Percentiles rank a stretch among this genome's conserved stretches.
Evolutionary conservation across 2,797 vertebrate genomes (phyloP).

Genomic region (Nannoperca australis): DNA sequence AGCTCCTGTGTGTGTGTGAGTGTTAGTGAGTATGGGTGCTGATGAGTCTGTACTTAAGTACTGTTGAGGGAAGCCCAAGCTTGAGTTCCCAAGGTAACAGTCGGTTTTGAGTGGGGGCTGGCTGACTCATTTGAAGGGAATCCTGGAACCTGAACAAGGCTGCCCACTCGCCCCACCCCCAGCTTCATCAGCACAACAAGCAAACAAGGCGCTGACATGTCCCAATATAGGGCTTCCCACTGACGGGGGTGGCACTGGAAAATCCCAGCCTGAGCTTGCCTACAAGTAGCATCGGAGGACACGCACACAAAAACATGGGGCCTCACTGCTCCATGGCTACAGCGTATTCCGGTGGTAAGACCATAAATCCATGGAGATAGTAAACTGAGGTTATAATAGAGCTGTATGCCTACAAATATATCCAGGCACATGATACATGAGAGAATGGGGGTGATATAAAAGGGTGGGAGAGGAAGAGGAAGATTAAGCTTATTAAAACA

Average conservation of each 20-base stretch:
- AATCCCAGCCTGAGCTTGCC: conserved; percentile 75
- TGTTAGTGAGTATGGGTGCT: conserved; percentile 67
- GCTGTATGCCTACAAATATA: conserved; percentile 46
- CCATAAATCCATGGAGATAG: conserved; percentile 38
- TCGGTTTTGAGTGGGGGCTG: conserved; percentile 84
- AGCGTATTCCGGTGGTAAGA: conserved; percentile 32
- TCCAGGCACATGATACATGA: conserved; percentile 40
- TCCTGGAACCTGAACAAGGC: conserved; percentile 87
- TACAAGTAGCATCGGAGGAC: conserved; percentile 61
- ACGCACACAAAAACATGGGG: conserved; percentile 48
- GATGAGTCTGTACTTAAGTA: conserved; percentile 78
- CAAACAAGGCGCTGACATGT: conserved; percentile 86
- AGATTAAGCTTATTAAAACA: conserved; percentile 70
- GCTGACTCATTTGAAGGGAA: conserved; percentile 90
- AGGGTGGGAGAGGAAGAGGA: conserved; percentile 56
- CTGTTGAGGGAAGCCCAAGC: conserved; percentile 85
- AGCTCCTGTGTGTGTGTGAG: conserved; percentile 37
- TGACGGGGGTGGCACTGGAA: conserved; percentile 82
- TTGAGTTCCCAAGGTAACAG: conserved; percentile 90
- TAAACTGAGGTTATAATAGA: conserved; percentile 51
- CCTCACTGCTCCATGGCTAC: conserved; percentile 52
- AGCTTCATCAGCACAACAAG: conserved; percentile 86
- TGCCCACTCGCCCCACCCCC: conserved; percentile 88
- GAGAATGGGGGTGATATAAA: conserved; percentile 44
- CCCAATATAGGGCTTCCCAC: conserved; percentile 84